phyloP scores from a whole-genome alignment of 2,888 invertebrate genomes.

The Tipula helvola region DNA sequence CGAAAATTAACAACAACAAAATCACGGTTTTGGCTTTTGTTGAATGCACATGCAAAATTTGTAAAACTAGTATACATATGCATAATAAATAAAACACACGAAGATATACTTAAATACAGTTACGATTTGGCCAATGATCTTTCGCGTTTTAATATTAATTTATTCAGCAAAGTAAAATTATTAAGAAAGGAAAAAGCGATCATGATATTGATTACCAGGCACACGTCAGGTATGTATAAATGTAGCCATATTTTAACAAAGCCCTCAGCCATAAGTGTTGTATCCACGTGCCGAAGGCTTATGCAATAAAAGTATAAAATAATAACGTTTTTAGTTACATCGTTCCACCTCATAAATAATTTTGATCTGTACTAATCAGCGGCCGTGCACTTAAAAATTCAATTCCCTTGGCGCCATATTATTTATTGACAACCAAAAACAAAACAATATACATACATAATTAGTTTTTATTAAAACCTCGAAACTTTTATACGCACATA shows the following conservation, averaged over 20 bases:
- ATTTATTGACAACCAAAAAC: background rate
- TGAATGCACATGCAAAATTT: background rate
- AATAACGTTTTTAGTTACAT: no score
- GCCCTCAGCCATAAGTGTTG: no score
- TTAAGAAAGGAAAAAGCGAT: background rate
- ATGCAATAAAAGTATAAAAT: no score
- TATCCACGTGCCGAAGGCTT: background rate
- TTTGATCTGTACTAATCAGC: background rate
- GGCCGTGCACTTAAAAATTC: background rate
- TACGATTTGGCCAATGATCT: background rate
- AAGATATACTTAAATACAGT: no score
- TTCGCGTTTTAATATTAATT: background rate
- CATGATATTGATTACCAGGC: no score
- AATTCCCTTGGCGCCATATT: background rate
- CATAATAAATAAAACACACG: no score
- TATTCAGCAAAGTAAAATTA: background rate
- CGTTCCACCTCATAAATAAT: background rate
- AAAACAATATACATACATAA: background rate
- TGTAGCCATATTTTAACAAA: no score
- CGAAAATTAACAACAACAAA: background rate
- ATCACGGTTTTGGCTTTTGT: background rate
- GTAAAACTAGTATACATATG: background rate
- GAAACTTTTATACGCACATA: background rate
- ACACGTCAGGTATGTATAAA: no score
- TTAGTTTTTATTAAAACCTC: background rate